Base-by-base conservation (phyloP, 1,140 invertebrate genomes). In the Akabosia matsudoensis region DNA sequence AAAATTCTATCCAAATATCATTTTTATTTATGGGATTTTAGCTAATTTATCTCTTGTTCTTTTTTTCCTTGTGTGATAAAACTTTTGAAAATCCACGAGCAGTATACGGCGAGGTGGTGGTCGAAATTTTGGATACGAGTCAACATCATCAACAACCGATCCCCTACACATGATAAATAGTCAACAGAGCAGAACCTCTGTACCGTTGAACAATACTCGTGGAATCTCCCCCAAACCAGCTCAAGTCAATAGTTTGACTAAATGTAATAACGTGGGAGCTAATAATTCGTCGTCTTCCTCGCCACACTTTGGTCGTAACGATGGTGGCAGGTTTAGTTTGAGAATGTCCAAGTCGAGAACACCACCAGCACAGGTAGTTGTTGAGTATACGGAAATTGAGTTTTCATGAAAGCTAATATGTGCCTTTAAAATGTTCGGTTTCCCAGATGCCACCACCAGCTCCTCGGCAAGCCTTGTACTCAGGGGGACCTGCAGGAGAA, bases 241-340 rank as follows among this genome's bases (percentile, higher is more conserved):
- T 67, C 73, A 45, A 80, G 79, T 52, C 77, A 78, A 13, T 74
- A 67, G 28, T 31, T 4, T 16, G 78, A 79, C 24, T n/a, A 67
- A 67, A 22, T 67, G 22, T 31, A 78, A 13, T 78, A 77, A 54
- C 70, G 76, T 7, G 14, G 37, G 22, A 71, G 31, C 33, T 7
- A 67, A 3, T 7, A 67, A 31, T 67, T 67, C 61, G 24, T 61
- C 79, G n/a, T 10, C n/a, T n/a, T n/a, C 7, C 37, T 76, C 77
- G 33, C 83, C 85, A 13, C 76, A 79, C 28, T 88, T 91, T 81
- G 85, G 86, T 2, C 84, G 90, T 74, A 88, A 86, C 52, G 90
- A 91, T 82, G 88, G 87, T 79, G 90, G 89, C n/a, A 83, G 90
- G 79, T 88, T 89, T 82, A 91, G 90, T 84, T 87, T 90, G 82